These are phyloP conservation scores for Meiosimyza decipiens DNA, from an alignment of 2,888 invertebrate genomes.

Conservation along the genomic window DNA sequence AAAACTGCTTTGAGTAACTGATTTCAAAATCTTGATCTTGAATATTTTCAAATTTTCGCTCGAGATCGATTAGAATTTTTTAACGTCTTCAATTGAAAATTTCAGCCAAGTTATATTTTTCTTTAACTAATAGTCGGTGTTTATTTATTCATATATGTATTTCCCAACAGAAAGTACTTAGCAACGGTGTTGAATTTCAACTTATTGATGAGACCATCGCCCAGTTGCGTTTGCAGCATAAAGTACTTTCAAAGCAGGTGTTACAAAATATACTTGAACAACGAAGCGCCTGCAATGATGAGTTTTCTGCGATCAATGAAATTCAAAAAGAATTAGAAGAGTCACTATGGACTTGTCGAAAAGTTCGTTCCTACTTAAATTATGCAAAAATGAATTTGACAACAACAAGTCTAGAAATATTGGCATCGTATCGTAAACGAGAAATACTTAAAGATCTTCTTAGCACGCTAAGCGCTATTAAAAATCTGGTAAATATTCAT, in stretches of 20 bases:
- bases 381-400: constrained; percentile 85
- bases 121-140: too few species aligned
- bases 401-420: constrained; percentile 85
- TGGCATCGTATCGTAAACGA: constrained; percentile 91
- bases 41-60: too few species aligned
- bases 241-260: constrained; percentile 92
- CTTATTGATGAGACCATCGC: constrained; percentile 61
- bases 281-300: constrained; percentile 85
- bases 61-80: too few species aligned
- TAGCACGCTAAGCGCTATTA: constrained; percentile 82
- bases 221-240: constrained; percentile 64
- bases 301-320: constrained; percentile 81
- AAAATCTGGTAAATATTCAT: constrained; percentile 71
- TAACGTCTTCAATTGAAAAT: too few species aligned
- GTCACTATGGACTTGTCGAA: constrained; percentile 77
- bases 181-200: constrained; percentile 58
- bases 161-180: constrained; percentile 58
- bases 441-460: constrained; percentile 85
- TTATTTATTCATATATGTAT: too few species aligned
- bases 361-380: constrained; percentile 78
- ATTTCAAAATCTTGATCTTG: too few species aligned
- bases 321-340: constrained; percentile 77
- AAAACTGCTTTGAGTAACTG: too few species aligned
- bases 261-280: constrained; percentile 93
- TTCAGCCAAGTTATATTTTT: too few species aligned